phyloP scores from a whole-genome alignment of 2,113 vertebrate genomes.

The Platichthys stellatus region DNA sequence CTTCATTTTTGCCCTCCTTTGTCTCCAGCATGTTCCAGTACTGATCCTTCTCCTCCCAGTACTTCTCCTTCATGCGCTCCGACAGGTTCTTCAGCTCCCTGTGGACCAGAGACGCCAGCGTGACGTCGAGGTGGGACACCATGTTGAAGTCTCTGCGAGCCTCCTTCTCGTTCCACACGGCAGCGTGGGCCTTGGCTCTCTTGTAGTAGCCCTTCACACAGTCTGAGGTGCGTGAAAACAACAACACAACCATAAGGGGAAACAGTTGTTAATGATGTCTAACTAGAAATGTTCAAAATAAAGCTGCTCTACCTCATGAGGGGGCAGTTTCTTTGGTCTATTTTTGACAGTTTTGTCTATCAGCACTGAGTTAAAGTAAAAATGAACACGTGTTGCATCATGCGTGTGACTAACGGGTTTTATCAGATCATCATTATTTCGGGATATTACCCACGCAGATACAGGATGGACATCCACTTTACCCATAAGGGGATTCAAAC shows the following conservation, averaged over 20 bases:
- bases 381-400: no score
- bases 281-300: constrained; percentile 19
- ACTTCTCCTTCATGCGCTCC: constrained; percentile 87
- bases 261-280: constrained; percentile 16
- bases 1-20: constrained; percentile 5
- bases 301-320: constrained; percentile 3
- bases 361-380: no score
- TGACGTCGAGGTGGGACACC: constrained; percentile 81
- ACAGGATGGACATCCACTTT: no score
- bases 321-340: no score
- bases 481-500: no score
- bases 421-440: no score
- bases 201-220: constrained; percentile 90
- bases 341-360: neutral
- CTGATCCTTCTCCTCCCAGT: constrained; percentile 85
- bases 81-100: constrained; percentile 83
- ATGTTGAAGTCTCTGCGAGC: constrained; percentile 81
- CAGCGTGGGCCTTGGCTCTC: constrained; percentile 86
- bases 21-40: constrained; percentile 86
- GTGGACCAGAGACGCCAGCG: constrained; percentile 76
- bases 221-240: constrained; percentile 69
- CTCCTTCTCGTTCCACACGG: constrained; percentile 88
- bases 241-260: neutral
- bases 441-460: no score
- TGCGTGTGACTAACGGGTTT: no score